Evolutionary conservation across 2,113 vertebrate genomes (phyloP).

Genomic region (Cynopterus brachyotis): DNA sequence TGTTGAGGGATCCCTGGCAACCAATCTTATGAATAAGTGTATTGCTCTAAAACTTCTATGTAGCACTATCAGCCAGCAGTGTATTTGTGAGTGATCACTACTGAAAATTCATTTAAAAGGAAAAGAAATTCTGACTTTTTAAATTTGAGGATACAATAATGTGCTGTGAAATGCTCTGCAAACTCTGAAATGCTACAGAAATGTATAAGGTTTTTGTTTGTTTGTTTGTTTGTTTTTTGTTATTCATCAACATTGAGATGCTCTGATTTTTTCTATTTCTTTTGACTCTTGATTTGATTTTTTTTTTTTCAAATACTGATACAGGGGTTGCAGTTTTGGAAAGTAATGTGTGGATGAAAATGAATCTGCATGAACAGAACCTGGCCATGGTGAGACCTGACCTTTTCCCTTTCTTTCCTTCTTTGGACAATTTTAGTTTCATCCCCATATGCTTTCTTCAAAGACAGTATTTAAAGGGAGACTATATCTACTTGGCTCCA

Average conservation of each 20-base stretch:
- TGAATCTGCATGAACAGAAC: not conserved
- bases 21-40: not conserved
- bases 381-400: not conserved
- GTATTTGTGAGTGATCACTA: not conserved
- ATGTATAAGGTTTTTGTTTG: not conserved
- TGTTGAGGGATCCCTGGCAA: not conserved
- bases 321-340: not conserved
- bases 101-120: constrained; percentile 7
- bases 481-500: constrained; percentile 60
- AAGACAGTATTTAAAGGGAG: constrained; percentile 65
- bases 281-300: constrained; percentile 23
- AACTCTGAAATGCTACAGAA: not conserved
- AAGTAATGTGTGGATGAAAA: not conserved
- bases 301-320: not conserved
- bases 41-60: not conserved
- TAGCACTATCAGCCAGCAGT: not conserved
- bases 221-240: not conserved
- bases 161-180: not conserved
- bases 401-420: not conserved
- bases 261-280: not conserved
- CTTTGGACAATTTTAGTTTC: constrained; percentile 25
- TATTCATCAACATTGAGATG: not conserved
- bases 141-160: not conserved
- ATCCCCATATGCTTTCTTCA: not conserved
- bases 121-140: not conserved